Percentiles rank a stretch among this genome's conserved stretches.
Conservation (phyloP, 2,797 vertebrate species). For the Halcyon leucocephala region DNA sequence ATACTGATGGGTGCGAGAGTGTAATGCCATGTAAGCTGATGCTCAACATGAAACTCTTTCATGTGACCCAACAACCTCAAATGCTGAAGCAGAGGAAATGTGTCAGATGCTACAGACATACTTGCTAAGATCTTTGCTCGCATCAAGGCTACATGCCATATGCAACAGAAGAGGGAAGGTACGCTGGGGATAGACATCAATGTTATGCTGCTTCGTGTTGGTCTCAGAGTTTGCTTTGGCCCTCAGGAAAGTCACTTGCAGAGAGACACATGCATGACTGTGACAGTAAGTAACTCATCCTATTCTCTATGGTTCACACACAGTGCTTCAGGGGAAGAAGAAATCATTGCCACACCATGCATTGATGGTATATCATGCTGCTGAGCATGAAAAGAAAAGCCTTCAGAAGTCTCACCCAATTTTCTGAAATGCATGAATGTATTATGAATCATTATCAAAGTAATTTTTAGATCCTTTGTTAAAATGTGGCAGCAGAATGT, state of each 20-base stretch:
- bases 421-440: neutral
- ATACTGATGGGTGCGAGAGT: neutral
- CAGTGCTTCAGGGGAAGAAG: neutral
- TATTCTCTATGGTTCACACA: neutral
- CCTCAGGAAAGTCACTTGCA: neutral
- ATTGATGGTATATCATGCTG: neutral
- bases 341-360: neutral
- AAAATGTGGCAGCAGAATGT: neutral
- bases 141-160: neutral
- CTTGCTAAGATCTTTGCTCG: neutral
- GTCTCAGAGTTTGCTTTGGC: neutral
- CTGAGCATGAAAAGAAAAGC: neutral
- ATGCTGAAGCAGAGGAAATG: neutral
- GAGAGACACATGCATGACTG: neutral
- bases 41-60: neutral
- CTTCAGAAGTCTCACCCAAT: neutral
- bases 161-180: neutral
- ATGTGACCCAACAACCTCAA: neutral
- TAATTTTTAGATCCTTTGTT: neutral
- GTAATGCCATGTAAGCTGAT: neutral
- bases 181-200: fast-evolving
- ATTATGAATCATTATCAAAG: fast-evolving
- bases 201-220: neutral
- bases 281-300: neutral
- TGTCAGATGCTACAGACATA: neutral